Percentiles rank a stretch among this genome's conserved stretches.
Conservation (phyloP, 2,113 vertebrate genomes). For the Myrmecobius fasciatus region DNA sequence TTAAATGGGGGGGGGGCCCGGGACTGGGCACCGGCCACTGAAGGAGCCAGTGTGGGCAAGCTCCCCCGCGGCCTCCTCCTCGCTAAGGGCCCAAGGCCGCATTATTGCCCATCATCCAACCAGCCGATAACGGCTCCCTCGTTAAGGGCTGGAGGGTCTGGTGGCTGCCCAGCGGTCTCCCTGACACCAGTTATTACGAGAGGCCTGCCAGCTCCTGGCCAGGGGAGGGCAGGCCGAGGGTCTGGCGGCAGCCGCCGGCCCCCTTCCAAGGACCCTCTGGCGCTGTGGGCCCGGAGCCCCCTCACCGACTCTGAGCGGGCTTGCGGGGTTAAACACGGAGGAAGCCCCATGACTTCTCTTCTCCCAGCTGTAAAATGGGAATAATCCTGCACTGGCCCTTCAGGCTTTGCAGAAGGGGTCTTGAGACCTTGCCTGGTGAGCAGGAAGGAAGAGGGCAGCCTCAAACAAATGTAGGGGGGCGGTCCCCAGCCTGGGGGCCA, state of each 20-base stretch:
- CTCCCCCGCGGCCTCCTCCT: conserved; percentile 51
- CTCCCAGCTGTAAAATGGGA: too few species aligned
- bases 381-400: too few species aligned
- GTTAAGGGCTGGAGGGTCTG: conserved; percentile 78
- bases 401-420: too few species aligned
- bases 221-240: background rate
- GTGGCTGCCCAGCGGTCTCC: conserved; percentile 73
- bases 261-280: background rate
- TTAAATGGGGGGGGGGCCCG: conserved; percentile 85
- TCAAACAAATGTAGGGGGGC: background rate
- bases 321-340: background rate
- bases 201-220: conserved; percentile 65
- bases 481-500: background rate
- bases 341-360: too few species aligned
- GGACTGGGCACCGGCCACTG: conserved; percentile 85
- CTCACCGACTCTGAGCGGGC: background rate
- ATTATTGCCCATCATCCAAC: conserved; percentile 67
- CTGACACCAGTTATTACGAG: conserved; percentile 77
- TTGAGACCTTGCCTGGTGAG: too few species aligned
- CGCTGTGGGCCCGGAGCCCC: background rate
- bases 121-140: conserved; percentile 76
- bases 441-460: too few species aligned
- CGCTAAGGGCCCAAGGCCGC: conserved; percentile 60
- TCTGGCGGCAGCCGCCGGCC: background rate
- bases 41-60: conserved; percentile 63